These are phyloP conservation scores for Cheirogaleus major DNA, from an alignment of 2,797 vertebrate genomes.

Conservation along the genomic window DNA sequence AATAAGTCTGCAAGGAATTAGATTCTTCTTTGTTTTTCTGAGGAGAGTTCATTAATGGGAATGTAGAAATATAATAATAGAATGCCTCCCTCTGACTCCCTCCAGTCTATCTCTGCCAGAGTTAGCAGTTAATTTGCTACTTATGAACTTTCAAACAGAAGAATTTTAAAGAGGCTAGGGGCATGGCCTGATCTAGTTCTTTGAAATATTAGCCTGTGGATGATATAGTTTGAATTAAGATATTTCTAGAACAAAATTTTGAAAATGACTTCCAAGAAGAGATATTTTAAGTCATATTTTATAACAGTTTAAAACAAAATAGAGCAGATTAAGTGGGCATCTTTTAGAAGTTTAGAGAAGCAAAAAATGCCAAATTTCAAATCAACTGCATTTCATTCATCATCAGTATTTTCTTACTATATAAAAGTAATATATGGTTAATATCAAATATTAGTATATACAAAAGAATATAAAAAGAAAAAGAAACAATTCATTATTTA, in stretches of 20 bases:
- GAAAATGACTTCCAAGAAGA: not conserved
- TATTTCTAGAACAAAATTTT: constrained; percentile 21
- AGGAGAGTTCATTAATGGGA: not conserved
- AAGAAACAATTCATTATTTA: not conserved
- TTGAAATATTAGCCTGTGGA: not conserved
- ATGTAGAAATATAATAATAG: not conserved
- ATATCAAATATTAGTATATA: not conserved
- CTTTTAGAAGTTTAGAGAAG: not conserved
- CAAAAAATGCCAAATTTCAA: not conserved
- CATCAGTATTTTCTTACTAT: not conserved
- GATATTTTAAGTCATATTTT: not conserved
- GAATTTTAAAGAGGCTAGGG: not conserved
- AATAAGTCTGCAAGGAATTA: not conserved
- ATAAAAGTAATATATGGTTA: not conserved
- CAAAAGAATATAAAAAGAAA: not conserved
- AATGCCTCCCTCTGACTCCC: not conserved
- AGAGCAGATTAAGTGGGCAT: not conserved
- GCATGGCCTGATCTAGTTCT: not conserved
- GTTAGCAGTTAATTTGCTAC: not conserved
- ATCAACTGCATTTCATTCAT: not conserved
- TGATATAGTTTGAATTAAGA: not conserved
- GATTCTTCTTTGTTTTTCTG: not conserved
- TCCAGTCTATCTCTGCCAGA: not conserved
- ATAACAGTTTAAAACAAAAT: not conserved
- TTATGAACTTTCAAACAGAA: not conserved